Conservation (phyloP, 2,888 invertebrate species). For the Galerucella pusilla region DNA sequence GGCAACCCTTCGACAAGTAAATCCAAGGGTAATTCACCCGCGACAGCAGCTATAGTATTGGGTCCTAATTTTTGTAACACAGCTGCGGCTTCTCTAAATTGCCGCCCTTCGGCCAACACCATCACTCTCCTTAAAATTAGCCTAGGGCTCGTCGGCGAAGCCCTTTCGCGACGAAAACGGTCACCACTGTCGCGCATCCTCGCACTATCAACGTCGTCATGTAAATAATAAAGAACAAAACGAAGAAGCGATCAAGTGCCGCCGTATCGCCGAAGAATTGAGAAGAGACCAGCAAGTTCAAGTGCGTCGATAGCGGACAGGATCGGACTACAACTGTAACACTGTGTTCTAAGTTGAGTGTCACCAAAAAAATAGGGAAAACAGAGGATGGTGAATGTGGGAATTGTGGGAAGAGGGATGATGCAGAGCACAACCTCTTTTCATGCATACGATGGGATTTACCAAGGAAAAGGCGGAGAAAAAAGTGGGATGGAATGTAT, state of each 20-base stretch:
- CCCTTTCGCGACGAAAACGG: conserved; percentile 75
- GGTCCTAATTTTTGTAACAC: conserved; percentile 84
- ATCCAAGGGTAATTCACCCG: conserved; percentile 85
- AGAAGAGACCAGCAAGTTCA: conserved; percentile 30
- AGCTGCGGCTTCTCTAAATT: conserved; percentile 90
- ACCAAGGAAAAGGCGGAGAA: too few species aligned
- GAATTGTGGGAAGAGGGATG: too few species aligned
- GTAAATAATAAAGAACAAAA: conserved; percentile 48
- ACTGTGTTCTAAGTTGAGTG: neutral
- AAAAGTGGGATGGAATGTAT: too few species aligned
- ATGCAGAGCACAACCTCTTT: too few species aligned
- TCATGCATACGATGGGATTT: too few species aligned
- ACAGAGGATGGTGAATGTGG: too few species aligned
- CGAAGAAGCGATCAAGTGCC: conserved; percentile 21
- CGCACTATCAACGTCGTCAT: conserved; percentile 51
- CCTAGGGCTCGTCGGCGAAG: conserved; percentile 73
- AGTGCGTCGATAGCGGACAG: conserved; percentile 16
- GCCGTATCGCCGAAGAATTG: conserved; percentile 16
- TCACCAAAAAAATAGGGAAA: too few species aligned
- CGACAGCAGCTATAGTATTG: conserved; percentile 80
- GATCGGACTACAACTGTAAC: neutral
- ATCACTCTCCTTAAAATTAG: conserved; percentile 77
- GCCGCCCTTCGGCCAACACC: conserved; percentile 86
- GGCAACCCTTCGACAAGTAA: conserved; percentile 90
- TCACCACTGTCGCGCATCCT: conserved; percentile 79